Conservation (phyloP, 1,140 invertebrate genomes). For the Apocrypta bakeri region DNA sequence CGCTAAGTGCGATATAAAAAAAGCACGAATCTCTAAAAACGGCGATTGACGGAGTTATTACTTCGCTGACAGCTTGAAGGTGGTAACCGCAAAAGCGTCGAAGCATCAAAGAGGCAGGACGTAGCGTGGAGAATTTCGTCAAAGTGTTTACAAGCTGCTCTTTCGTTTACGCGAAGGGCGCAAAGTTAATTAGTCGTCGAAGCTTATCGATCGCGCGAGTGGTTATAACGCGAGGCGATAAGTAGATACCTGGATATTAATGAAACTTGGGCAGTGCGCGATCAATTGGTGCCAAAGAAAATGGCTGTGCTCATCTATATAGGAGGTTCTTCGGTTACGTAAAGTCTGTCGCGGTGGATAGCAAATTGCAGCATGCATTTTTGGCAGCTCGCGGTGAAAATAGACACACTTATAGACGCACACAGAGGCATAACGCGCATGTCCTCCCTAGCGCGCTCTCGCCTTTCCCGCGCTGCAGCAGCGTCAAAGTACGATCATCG, state of each 20-base stretch:
- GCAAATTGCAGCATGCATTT: conserved; percentile 54
- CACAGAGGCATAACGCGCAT: no score
- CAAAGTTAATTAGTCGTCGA: no score
- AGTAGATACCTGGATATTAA: no score
- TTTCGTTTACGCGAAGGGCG: no score
- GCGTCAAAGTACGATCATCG: no score
- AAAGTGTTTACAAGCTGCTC: no score
- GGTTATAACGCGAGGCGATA: no score
- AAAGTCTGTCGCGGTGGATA: conserved; percentile 37
- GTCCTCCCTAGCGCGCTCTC: conserved; percentile 38
- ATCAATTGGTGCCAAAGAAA: conserved; percentile 44
- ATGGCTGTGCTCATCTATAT: conserved; percentile 14
- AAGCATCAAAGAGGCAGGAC: no score
- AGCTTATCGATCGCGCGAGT: no score
- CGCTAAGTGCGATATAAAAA: neutral
- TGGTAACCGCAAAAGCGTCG: neutral
- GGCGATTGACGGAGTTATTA: conserved; percentile 8
- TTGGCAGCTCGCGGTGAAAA: conserved; percentile 54
- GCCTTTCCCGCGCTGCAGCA: neutral
- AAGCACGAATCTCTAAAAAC: neutral
- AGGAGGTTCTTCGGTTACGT: conserved; percentile 48
- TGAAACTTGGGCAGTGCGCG: conserved; percentile 57
- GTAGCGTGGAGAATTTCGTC: no score
- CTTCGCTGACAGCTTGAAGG: neutral
- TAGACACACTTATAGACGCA: conserved; percentile 27